Conservation (phyloP, 35 echinoderm and acorn worm species). For the Heliocidaris tuberculata region DNA sequence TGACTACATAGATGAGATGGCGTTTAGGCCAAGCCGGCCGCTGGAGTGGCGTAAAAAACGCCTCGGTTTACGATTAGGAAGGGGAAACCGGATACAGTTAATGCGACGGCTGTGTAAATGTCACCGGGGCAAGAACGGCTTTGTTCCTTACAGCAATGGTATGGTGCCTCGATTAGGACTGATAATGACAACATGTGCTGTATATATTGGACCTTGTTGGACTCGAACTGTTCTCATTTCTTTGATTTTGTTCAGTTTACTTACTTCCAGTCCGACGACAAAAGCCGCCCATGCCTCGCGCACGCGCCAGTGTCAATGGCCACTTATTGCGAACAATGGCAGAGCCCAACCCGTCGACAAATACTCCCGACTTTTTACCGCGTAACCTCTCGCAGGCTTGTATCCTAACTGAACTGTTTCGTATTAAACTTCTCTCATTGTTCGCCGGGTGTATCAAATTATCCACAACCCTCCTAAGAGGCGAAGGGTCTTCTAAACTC, state of each 20-base stretch:
- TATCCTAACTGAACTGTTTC: neutral
- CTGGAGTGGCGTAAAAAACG: conserved; percentile 25
- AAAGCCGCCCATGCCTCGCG: conserved; percentile 27
- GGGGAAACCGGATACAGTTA: conserved; percentile 52
- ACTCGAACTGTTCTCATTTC: conserved; percentile 33
- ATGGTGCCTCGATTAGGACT: conserved; percentile 35
- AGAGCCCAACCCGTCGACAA: conserved; percentile 29
- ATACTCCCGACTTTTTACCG: conserved; percentile 24
- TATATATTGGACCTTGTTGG: conserved; percentile 45
- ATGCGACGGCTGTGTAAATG: conserved; percentile 47
- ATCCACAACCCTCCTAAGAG: neutral
- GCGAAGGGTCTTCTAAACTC: conserved; percentile 30
- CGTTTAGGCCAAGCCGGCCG: conserved; percentile 33
- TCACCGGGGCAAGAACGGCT: conserved; percentile 20
- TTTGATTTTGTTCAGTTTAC: conserved; percentile 27
- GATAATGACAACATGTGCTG: conserved; percentile 52
- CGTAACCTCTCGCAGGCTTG: conserved; percentile 20
- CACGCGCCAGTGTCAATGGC: conserved; percentile 37
- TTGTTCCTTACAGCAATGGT: conserved; percentile 28
- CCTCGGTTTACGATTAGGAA: conserved; percentile 1
- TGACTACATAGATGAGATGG: neutral
- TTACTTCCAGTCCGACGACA: neutral
- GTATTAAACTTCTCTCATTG: conserved; percentile 28
- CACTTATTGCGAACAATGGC: conserved; percentile 34
- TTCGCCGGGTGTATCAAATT: conserved; percentile 40